Conservation (phyloP, 2,113 vertebrate genomes). For the Oxyura jamaicensis region DNA sequence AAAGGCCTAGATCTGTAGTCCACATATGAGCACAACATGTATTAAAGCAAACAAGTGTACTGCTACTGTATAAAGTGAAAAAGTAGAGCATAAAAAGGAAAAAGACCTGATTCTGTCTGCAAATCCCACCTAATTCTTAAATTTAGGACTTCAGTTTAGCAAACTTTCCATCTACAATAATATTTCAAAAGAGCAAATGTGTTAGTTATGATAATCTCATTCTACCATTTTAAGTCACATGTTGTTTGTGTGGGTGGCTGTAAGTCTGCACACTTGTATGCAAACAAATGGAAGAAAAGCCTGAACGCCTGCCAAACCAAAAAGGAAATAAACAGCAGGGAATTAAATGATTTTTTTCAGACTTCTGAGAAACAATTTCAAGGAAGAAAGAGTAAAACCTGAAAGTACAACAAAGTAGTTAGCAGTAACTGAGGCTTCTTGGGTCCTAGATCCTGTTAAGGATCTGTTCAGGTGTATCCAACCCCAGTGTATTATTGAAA, state of each 20-base stretch:
- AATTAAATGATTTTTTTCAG: not conserved
- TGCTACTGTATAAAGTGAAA: not conserved
- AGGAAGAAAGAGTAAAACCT: not conserved
- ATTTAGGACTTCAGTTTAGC: not conserved
- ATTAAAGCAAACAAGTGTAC: not conserved
- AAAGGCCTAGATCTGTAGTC: not conserved
- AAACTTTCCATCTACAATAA: not conserved
- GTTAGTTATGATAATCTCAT: constrained; percentile 8
- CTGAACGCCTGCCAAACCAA: not conserved
- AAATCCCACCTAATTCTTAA: not conserved
- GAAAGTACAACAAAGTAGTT: not conserved
- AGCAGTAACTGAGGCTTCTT: not conserved
- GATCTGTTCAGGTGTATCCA: not conserved
- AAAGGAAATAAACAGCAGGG: constrained; percentile 22
- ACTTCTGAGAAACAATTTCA: constrained; percentile 3
- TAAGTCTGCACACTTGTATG: not conserved
- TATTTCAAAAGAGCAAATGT: not conserved
- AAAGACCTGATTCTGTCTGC: not conserved
- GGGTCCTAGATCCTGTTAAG: not conserved
- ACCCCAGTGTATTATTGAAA: not conserved
- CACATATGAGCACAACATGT: not conserved
- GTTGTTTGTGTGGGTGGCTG: not conserved
- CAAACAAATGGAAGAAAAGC: constrained; percentile 24
- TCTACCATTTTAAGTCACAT: constrained; percentile 10
- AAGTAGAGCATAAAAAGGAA: not conserved